Base-by-base conservation (phyloP, 2,888 invertebrate genomes). In the Mythimna loreyi region DNA sequence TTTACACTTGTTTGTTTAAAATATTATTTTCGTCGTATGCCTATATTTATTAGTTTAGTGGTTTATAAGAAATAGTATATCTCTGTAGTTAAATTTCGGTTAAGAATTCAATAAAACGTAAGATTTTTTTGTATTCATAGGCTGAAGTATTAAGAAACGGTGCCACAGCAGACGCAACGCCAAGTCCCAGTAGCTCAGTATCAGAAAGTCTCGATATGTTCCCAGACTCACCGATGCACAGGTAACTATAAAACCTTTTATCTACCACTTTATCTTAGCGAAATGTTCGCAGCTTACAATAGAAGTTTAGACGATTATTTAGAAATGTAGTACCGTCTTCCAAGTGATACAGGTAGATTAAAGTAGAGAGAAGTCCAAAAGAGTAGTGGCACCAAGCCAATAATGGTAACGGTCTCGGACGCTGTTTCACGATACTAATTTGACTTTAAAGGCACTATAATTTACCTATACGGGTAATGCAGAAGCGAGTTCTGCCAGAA, bases 201-300 rank as follows among this genome's bases (percentile, higher is more conserved):
- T 98, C 98, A 82, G 99, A 99, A 95, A 98, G 98, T 82, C 96
- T 98, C 85, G 99, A 99, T 94, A 97, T 98, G 88, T 99, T 98
- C 92, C 98, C 98, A 57, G 98, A 98, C 87, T 98, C 99, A 80
- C 98, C 98, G 25, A 96, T 98, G 87, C 98, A 97, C 95, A 98
- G 98, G 96, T 97, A 92, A 88, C 78, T 74, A 63, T 63, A 73
- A 56, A 58, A 64, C 56, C 45, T 64, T 49, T 58, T 77, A 72
- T 72, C 72, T 72, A 36, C 52, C 49, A 68, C 52, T 69, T 71
- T 71, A 75, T 60, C 66, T 70, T 77, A 80, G 85, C 71, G 80
- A 80, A 82, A 81, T 76, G 64, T 78, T 71, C 69, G 61, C 62
- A 76, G 84, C 83, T 87, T 85, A 83, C 65, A 78, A 81, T 83